Evolutionary conservation across 2,113 vertebrate genomes (phyloP), one percentile per base, ranked within the genome.

Genomic region (Mastomys coucha): DNA sequence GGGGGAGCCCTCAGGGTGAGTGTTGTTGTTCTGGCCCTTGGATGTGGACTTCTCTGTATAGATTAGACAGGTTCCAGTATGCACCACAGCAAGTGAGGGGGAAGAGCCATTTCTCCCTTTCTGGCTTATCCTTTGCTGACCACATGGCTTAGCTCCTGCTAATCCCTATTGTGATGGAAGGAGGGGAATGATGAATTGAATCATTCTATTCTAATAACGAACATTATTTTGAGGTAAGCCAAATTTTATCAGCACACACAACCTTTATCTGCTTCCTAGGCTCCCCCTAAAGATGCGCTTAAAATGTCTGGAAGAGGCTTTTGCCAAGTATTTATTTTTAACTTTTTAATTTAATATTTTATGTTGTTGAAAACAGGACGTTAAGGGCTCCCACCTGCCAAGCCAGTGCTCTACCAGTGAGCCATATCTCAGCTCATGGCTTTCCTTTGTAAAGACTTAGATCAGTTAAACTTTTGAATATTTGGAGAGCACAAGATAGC

Each of bases 391-490:
- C n/a, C 51, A 60, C 28, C 33, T 39, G 24, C 28, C 26, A 53
- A 45, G 7, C 10, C 26, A 63, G 19, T 19, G 26, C 10, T 17
- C 65, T 31, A 5, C 10, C 24, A 10, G 22, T 31, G 8, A 67
- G 39, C 39, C 2, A 36, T 4, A 67, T 20, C 13, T 22, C 60
- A 19, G 31, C 26, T 39, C 51, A 39, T 2, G 39, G 33, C 26
- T 95, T 80, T 84, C 75, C n/a, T 76, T 85, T 85, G 89, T 56
- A 85, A 91, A 82, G 10, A 89, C 3, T 36, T 26, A 16, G n/a
- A 36, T 20, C 56, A 85, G 72, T 75, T 93, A 39, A 9, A 85
- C 65, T 84, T 93, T 42, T 28, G 26, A 81, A 36, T 39, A 45
- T 31, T 5, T 72, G 45, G 42, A 93, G 80, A 91, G 72, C 39